Percentiles rank a stretch among this genome's conserved stretches.
Conservation (phyloP, 2,888 invertebrate species). For the Xestobium rufovillosum region DNA sequence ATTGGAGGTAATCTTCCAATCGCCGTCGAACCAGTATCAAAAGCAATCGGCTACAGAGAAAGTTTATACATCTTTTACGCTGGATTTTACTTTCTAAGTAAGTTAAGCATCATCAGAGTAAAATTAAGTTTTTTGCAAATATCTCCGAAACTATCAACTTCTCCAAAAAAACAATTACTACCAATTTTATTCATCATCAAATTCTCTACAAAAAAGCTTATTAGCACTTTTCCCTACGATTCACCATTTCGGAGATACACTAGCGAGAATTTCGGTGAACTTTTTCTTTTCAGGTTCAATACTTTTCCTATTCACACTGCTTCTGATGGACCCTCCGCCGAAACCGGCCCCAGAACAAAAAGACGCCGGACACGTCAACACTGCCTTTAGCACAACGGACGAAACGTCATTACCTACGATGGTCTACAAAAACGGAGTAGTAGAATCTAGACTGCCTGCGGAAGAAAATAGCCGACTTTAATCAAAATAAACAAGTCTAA, state of each 20-base stretch:
- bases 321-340: constrained; percentile 64
- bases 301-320: constrained; percentile 72
- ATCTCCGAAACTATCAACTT: neutral
- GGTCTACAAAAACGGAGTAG: constrained; percentile 19
- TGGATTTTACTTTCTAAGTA: constrained; percentile 79
- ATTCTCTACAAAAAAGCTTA: too few species aligned
- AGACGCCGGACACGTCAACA: constrained; percentile 37
- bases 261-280: too few species aligned
- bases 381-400: constrained; percentile 36
- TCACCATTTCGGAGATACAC: too few species aligned
- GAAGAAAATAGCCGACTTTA: constrained; percentile 24
- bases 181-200: too few species aligned
- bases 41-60: constrained; percentile 73
- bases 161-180: too few species aligned
- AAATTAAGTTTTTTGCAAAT: constrained; percentile 8
- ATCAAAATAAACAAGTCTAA: too few species aligned
- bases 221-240: too few species aligned
- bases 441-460: constrained; percentile 10
- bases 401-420: constrained; percentile 35
- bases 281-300: constrained; percentile 58
- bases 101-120: constrained; percentile 39
- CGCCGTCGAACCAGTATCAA: constrained; percentile 76
- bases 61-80: constrained; percentile 84
- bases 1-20: constrained; percentile 86
- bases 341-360: constrained; percentile 28